Evolutionary conservation across 2,113 vertebrate species (phyloP), one percentile per base, ranked within the genome.

Genomic region (Scortum barcoo): DNA sequence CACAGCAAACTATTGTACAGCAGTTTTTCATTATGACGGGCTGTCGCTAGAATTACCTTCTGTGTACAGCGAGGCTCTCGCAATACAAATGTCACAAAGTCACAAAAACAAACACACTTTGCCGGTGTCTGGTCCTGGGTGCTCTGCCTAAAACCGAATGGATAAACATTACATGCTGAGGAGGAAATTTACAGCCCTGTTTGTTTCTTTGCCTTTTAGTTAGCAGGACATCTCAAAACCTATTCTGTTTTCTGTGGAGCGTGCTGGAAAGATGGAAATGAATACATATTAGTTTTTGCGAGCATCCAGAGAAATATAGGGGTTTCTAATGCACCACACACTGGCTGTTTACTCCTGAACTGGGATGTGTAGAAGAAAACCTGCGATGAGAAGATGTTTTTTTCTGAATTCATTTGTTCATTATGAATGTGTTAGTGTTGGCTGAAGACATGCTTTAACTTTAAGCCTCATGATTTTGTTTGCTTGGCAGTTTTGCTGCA

Each of bases 31-130:
- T 76, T 76, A 28, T 60, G 22, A 57, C 7, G 14, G 19, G 30
- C 67, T 80, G 33, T 1, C 38, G 69, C 33, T 26, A 3, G 14
- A 78, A 62, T 81, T 50, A 58, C 70, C 20, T 20, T 22, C 17
- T 65, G 48, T 50, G 44, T 40, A 36, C 26, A 66, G 44, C 60
- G 3, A 30, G 7, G 22, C 48, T 69, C 33, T 66, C 12, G 11
- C 63, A 40, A 50, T 62, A 83, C n/a, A 80, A 83, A 79, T 71
- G 80, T 78, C 71, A 71, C 22, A 54, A 36, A 68, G 50, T 62
- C 30, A n/a, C 44, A 56, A 54, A 78, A 71, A 78, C 24, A 78
- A 70, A 75, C 42, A 40, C 7, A 40, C 5, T 20, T 63, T 8
- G 51, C 54, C 14, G 16, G 50, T 33, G 44, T 75, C 19, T 54